Evolutionary conservation across 2,797 vertebrate genomes (phyloP), one percentile per base, ranked within the genome.

Genomic region (Enteromius trimaculatus): DNA sequence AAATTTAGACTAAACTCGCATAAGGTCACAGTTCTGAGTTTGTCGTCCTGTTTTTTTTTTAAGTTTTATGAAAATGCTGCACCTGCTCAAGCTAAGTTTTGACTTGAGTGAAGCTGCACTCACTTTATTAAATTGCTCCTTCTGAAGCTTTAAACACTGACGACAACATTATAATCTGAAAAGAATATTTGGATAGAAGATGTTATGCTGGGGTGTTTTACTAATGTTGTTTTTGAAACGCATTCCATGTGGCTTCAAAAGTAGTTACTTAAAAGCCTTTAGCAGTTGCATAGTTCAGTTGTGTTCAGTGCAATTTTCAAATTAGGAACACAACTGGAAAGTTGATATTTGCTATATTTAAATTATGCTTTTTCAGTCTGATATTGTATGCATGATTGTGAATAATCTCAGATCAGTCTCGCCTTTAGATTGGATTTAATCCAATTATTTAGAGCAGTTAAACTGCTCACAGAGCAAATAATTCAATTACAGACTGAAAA

Each of bases 401-500:
- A 80, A 86, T 80, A 26, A 83, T 79, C 84, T 69, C 42, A 79
- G 71, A 87, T 88, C 89, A 89, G 86, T 86, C 92, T 93, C 89
- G 88, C 89, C 88, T 89, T 92, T 89, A 94, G 92, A 94, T 94
- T 91, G 88, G 89, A 92, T 93, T 94, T 94, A 95, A 95, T 96
- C 94, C 94, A 93, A 93, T 96, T 96, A 95, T 94, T 95, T 93
- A 84, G 91, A 93, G 89, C 91, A 88, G 86, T 85, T 92, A 91
- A 93, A 91, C 91, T 92, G 91, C 88, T 89, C 88, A 88, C 89
- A 88, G 87, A 91, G 86, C 90, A 93, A 94, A 93, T 92, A 90
- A 92, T 88, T 88, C 88, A 92, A 89, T 88, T 89, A 87, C 55
- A 81, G 79, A 51, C 91, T 80, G 90, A 86, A 91, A 91, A 85